phyloP scores from a whole-genome alignment of 2,113 vertebrate species.

The Burhinus oedicnemus region DNA sequence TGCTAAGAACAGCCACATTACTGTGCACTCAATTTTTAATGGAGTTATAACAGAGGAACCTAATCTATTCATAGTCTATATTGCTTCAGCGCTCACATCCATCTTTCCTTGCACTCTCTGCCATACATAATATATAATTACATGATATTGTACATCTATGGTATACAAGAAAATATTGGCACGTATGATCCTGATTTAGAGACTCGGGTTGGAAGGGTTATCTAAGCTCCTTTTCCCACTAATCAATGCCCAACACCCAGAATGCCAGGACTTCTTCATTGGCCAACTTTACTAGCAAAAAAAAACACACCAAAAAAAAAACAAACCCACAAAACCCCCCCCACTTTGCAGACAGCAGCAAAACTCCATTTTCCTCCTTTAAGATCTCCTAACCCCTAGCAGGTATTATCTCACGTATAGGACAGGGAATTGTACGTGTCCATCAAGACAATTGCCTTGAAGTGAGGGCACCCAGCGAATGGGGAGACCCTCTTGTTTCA shows the following conservation, averaged over 20 bases:
- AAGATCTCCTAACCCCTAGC: too few species aligned
- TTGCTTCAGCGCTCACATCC: neutral
- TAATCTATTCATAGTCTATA: slow-evolving; percentile 23
- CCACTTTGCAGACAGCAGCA: neutral
- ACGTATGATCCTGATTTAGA: neutral
- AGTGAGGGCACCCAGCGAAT: neutral
- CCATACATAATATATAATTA: neutral
- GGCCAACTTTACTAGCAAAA: neutral
- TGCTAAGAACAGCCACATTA: slow-evolving; percentile 58
- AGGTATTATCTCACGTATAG: neutral
- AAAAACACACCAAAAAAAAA: neutral
- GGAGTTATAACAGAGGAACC: slow-evolving; percentile 21
- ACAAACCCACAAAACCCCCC: too few species aligned
- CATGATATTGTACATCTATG: neutral
- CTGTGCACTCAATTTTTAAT: slow-evolving; percentile 63
- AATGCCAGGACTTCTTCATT: neutral
- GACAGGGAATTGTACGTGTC: neutral
- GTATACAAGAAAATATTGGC: neutral
- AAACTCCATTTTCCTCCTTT: neutral
- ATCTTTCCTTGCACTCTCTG: neutral
- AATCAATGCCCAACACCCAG: neutral
- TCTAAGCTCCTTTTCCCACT: neutral
- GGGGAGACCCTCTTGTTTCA: neutral
- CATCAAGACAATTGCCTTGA: neutral
- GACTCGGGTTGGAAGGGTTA: neutral